These are phyloP conservation scores for Pyralis farinalis DNA, from an alignment of 2,888 invertebrate genomes.

Conservation along the genomic window DNA sequence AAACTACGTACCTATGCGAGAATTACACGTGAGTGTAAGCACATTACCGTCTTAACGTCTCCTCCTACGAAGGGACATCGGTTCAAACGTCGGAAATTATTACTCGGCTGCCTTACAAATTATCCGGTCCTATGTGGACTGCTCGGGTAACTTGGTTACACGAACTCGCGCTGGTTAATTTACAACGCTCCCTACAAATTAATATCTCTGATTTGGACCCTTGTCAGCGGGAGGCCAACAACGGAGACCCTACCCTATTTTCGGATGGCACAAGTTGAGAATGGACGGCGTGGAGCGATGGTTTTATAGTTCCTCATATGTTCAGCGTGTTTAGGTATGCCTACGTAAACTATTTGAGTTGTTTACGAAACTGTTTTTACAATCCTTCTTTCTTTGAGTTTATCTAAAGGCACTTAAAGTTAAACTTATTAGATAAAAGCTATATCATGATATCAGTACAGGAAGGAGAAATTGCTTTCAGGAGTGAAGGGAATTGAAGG, in stretches of 20 bases:
- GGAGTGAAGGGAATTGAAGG: too few relatives aligned
- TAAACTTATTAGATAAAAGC: too few relatives aligned
- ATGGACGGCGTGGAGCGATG: constrained; percentile 9
- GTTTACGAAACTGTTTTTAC: too few relatives aligned
- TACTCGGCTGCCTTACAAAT: constrained; percentile 66
- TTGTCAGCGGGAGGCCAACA: constrained; percentile 58
- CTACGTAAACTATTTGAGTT: too few relatives aligned
- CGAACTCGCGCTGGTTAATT: constrained; percentile 68
- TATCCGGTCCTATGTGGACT: constrained; percentile 46
- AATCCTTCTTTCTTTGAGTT: too few relatives aligned
- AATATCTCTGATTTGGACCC: constrained; percentile 78
- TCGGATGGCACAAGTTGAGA: constrained; percentile 27
- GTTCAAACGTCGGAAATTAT: constrained; percentile 53
- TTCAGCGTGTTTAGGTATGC: too few relatives aligned
- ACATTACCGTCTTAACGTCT: constrained; percentile 28
- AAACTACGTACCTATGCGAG: background rate
- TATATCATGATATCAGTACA: too few relatives aligned
- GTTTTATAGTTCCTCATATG: too few relatives aligned
- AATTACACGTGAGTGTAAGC: constrained; percentile 5
- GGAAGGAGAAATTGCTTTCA: too few relatives aligned
- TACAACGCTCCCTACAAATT: constrained; percentile 73
- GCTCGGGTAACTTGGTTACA: constrained; percentile 59
- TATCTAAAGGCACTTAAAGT: too few relatives aligned
- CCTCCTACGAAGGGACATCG: constrained; percentile 38
- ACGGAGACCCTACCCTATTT: constrained; percentile 27